phyloP scores from a whole-genome alignment of 2,113 vertebrate genomes.

The Podocnemis expansa region DNA sequence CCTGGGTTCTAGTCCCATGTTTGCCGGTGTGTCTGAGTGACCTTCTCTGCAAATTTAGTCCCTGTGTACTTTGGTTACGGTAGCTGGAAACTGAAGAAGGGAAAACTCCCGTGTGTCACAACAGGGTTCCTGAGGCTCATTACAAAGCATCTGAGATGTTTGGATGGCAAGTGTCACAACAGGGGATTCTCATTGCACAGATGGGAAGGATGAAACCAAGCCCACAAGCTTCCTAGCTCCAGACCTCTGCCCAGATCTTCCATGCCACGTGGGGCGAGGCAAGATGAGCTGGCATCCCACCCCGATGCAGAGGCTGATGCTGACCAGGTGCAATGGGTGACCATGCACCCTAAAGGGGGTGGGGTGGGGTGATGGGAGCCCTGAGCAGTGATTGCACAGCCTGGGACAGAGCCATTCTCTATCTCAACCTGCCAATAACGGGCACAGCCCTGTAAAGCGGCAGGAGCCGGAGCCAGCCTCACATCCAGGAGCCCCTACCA shows the following conservation, averaged over 20 bases:
- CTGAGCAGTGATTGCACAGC: background rate
- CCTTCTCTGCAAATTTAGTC: background rate
- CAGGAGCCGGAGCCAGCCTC: background rate
- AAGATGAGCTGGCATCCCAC: background rate
- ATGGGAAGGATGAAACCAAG: background rate
- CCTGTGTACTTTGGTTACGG: background rate
- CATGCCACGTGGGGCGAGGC: background rate
- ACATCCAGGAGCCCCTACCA: too few relatives aligned
- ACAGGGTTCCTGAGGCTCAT: background rate
- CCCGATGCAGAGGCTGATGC: background rate
- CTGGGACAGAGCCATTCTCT: background rate
- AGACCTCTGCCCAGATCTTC: background rate
- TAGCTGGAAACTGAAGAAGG: background rate
- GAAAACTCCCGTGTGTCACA: background rate
- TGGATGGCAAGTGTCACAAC: background rate
- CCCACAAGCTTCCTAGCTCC: background rate
- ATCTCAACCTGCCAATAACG: background rate
- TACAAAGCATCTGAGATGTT: background rate
- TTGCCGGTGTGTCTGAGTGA: background rate
- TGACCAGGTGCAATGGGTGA: background rate
- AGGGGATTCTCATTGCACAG: background rate
- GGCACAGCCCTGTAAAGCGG: background rate
- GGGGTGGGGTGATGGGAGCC: too few relatives aligned
- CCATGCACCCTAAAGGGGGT: background rate
- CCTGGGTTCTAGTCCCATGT: background rate